phyloP scores from a whole-genome alignment of 1,140 invertebrate genomes.

The Ctenoplectra terminalis region DNA sequence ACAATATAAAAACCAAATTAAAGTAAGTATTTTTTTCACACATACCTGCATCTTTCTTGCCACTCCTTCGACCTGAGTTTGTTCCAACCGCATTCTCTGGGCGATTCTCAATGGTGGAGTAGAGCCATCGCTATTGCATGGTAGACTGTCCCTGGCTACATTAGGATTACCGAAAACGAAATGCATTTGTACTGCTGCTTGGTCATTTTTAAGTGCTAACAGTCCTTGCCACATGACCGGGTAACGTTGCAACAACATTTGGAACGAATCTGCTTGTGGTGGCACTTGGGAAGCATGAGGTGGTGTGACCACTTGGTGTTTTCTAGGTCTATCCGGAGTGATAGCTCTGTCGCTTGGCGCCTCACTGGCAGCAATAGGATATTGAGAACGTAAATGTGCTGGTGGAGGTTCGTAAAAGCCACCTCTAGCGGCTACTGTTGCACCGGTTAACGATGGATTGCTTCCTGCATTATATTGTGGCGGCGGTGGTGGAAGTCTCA shows the following conservation, averaged over 20 bases:
- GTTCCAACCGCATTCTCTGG: conserved; percentile 97
- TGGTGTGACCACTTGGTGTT: conserved; percentile 86
- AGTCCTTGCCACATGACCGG: conserved; percentile 98
- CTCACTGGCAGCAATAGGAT: conserved; percentile 81
- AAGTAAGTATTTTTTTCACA: neutral
- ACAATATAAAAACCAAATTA: neutral
- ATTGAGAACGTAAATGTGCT: conserved; percentile 84
- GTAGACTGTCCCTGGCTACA: conserved; percentile 92
- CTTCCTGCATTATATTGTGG: conserved; percentile 76
- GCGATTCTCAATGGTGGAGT: conserved; percentile 94
- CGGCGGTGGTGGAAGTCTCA: conserved; percentile 80
- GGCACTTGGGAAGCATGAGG: conserved; percentile 89
- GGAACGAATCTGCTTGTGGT: conserved; percentile 90
- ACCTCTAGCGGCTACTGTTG: conserved; percentile 72
- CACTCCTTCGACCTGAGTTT: conserved; percentile 96
- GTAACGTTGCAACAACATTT: conserved; percentile 92
- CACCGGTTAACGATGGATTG: conserved; percentile 68
- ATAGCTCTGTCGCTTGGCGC: conserved; percentile 82
- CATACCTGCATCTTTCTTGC: conserved; percentile 97
- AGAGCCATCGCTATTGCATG: conserved; percentile 90
- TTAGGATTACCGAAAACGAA: conserved; percentile 96
- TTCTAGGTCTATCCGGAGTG: conserved; percentile 83
- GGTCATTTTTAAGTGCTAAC: conserved; percentile 97
- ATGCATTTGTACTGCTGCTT: conserved; percentile 98
- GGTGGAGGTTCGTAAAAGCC: conserved; percentile 86